These are phyloP conservation scores for Anticlea derivata DNA, from an alignment of 2,888 invertebrate species.

Conservation along the genomic window DNA sequence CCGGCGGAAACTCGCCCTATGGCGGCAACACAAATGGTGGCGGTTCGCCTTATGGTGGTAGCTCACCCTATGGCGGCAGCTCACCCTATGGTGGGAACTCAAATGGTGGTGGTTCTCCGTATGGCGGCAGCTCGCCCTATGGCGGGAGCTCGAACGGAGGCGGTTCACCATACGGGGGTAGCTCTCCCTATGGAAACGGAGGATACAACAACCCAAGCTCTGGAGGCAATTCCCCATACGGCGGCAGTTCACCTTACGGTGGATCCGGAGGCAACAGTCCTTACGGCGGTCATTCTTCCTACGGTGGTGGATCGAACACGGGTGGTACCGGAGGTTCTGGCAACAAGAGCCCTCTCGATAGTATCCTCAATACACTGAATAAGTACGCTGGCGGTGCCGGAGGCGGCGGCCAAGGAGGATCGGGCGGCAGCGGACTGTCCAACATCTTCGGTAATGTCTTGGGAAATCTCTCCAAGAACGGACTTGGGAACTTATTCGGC, in stretches of 20 bases:
- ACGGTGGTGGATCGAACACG: constrained; percentile 36
- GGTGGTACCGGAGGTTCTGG: constrained; percentile 42
- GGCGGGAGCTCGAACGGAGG: constrained; percentile 36
- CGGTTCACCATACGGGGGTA: constrained; percentile 42
- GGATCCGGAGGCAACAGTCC: constrained; percentile 42
- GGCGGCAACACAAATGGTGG: constrained; percentile 39
- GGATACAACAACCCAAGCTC: constrained; percentile 34
- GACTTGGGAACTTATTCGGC: constrained; percentile 63
- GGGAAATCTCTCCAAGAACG: constrained; percentile 66
- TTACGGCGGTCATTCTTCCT: constrained; percentile 18
- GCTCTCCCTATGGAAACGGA: constrained; percentile 41
- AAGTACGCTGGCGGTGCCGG: constrained; percentile 56
- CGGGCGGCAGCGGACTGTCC: constrained; percentile 51
- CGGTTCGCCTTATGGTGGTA: constrained; percentile 37
- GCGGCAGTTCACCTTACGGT: constrained; percentile 41
- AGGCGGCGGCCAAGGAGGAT: constrained; percentile 36
- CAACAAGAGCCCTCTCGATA: constrained; percentile 54
- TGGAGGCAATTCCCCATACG: constrained; percentile 43
- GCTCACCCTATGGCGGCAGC: constrained; percentile 40
- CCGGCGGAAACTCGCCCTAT: constrained; percentile 38
- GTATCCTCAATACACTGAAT: constrained; percentile 56
- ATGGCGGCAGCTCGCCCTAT: constrained; percentile 34
- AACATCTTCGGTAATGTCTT: constrained; percentile 72
- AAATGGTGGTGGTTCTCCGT: constrained; percentile 38
- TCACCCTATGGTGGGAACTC: constrained; percentile 30